Conservation (phyloP, 2,888 invertebrate species). For the Onchidella celtica region DNA sequence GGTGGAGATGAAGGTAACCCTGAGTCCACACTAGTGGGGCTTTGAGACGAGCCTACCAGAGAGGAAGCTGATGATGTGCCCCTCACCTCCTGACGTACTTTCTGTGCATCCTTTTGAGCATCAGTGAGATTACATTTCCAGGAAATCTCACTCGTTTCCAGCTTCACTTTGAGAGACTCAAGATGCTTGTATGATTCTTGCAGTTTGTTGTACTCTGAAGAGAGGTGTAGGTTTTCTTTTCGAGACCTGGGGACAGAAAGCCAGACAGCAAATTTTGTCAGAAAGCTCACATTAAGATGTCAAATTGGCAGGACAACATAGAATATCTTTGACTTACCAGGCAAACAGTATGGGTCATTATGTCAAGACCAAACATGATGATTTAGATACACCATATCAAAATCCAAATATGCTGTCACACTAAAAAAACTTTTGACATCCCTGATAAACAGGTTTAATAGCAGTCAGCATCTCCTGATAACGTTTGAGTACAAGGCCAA, state of each 20-base stretch:
- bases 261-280: too few relatives aligned
- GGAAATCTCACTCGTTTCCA: constrained; percentile 75
- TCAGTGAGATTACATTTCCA: constrained; percentile 77
- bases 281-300: background rate
- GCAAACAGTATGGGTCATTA: too few relatives aligned
- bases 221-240: constrained; percentile 77
- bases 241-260: constrained; percentile 75
- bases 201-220: constrained; percentile 78
- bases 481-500: too few relatives aligned
- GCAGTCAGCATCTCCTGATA: too few relatives aligned
- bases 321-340: too few relatives aligned
- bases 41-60: constrained; percentile 70
- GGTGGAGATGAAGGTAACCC: constrained; percentile 26
- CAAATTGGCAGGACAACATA: too few relatives aligned
- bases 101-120: constrained; percentile 78
- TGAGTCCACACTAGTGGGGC: constrained; percentile 23
- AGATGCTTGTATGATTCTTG: constrained; percentile 78
- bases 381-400: too few relatives aligned
- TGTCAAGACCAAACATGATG: too few relatives aligned
- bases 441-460: too few relatives aligned
- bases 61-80: constrained; percentile 38
- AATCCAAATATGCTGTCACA: too few relatives aligned
- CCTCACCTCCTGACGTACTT: constrained; percentile 52
- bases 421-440: too few relatives aligned
- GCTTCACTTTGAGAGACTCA: constrained; percentile 77